Conservation (phyloP, 2,113 vertebrate species). For the Butorides virescens region DNA sequence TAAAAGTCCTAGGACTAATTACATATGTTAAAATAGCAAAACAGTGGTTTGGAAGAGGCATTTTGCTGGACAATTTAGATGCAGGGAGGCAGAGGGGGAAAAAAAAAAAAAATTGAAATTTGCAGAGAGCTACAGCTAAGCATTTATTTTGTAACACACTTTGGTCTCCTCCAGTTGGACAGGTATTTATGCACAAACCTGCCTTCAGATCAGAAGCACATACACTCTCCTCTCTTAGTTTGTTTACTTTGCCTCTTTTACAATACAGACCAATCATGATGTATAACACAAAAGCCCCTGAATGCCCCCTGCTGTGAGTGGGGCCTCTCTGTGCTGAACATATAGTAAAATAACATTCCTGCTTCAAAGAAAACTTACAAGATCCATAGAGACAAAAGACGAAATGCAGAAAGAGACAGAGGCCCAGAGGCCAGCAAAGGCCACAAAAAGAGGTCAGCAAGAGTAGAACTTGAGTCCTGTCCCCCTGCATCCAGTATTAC, state of each 20-base stretch:
- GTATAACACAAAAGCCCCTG: not conserved
- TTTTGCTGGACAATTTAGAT: not conserved
- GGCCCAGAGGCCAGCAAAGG: not conserved
- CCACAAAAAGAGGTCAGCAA: constrained; percentile 4
- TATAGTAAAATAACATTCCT: not conserved
- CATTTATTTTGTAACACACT: not conserved
- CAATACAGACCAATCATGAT: not conserved
- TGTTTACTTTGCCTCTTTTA: not conserved
- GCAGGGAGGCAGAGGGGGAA: not conserved
- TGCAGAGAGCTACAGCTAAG: not conserved
- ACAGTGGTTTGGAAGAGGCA: not conserved
- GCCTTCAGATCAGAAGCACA: not conserved
- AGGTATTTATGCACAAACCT: not conserved
- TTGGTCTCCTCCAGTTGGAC: not conserved
- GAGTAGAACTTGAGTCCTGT: not conserved
- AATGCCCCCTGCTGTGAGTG: not conserved
- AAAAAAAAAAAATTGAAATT: not conserved
- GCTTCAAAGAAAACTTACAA: constrained; percentile 18
- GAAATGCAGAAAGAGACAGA: not conserved
- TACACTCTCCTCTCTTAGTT: not conserved
- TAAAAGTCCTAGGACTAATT: not conserved
- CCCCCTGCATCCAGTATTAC: not conserved
- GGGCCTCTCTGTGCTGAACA: not conserved
- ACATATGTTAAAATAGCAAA: not conserved
- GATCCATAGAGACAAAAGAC: constrained; percentile 1